Percentiles rank a stretch among this genome's conserved stretches.
Conservation (phyloP, 2,888 invertebrate species). For the Drosophila anceps region DNA sequence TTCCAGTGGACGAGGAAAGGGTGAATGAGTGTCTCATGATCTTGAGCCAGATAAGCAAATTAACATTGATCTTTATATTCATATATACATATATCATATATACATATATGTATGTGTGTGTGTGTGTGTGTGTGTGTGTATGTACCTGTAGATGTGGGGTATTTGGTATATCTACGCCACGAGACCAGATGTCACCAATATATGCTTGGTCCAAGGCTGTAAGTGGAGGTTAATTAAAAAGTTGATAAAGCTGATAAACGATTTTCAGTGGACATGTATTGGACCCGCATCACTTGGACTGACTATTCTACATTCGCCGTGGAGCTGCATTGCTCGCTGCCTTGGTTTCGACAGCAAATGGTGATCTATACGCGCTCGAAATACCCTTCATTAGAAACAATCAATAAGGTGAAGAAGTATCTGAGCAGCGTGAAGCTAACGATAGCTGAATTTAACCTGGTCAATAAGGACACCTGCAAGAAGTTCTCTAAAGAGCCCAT, state of each 20-base stretch:
- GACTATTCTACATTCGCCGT: conserved; percentile 52
- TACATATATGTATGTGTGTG: no score
- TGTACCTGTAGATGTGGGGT: conserved; percentile 45
- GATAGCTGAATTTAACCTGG: conserved; percentile 10
- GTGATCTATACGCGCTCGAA: conserved; percentile 43
- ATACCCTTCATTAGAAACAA: conserved; percentile 15
- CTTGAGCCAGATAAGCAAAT: conserved; percentile 27
- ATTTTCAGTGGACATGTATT: conserved; percentile 55
- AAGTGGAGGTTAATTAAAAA: conserved; percentile 13
- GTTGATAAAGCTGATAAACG: not conserved
- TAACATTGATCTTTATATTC: conserved; percentile 19
- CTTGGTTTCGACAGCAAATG: conserved; percentile 64
- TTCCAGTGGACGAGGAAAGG: conserved; percentile 49
- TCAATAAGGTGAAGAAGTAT: conserved; percentile 36
- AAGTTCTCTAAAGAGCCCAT: conserved; percentile 18
- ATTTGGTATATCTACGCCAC: conserved; percentile 59
- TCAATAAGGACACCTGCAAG: conserved; percentile 25
- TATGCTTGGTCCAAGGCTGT: conserved; percentile 48
- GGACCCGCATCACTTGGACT: conserved; percentile 58
- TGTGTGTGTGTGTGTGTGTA: not conserved
- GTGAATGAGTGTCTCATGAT: conserved; percentile 45
- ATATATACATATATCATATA: not conserved
- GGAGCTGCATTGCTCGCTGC: conserved; percentile 55
- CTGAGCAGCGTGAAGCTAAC: conserved; percentile 35
- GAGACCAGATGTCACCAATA: conserved; percentile 15